Evolutionary conservation across 2,113 vertebrate genomes (phyloP).

Genomic region (Eira barbara): DNA sequence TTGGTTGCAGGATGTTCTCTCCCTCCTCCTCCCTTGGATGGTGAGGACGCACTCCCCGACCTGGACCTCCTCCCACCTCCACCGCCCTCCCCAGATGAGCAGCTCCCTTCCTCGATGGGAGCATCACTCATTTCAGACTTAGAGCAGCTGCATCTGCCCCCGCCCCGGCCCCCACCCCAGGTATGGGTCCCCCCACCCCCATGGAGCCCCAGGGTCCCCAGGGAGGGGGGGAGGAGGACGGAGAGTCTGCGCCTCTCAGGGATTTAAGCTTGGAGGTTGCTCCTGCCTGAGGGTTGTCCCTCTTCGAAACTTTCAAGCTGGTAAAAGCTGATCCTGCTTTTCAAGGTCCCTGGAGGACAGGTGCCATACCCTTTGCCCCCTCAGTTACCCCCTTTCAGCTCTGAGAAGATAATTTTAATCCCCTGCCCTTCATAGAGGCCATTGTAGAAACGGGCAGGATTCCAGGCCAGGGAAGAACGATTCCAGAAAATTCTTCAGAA

Average conservation of each 20-base stretch:
- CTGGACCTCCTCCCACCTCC: conserved; percentile 65
- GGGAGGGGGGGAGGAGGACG: rapidly evolving
- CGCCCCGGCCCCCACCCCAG: conserved; percentile 60
- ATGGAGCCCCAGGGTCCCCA: too few species aligned
- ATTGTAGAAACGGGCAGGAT: neutral
- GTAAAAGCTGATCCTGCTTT: neutral
- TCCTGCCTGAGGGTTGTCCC: neutral
- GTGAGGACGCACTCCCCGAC: neutral
- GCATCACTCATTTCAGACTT: conserved; percentile 63
- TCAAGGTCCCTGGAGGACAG: neutral
- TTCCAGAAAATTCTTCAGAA: neutral
- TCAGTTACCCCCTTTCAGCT: neutral
- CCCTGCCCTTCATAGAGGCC: neutral
- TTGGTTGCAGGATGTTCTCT: conserved; percentile 45
- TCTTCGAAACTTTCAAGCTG: neutral
- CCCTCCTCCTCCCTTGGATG: neutral
- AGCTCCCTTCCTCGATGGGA: rapidly evolving
- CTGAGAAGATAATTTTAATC: neutral
- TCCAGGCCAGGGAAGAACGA: neutral
- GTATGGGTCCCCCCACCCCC: conserved; percentile 50
- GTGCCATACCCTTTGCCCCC: rapidly evolving
- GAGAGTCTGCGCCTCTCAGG: neutral
- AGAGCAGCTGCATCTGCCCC: conserved; percentile 74
- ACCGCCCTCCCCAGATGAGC: conserved; percentile 30
- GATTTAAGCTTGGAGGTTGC: neutral